Evolutionary conservation across 2,113 vertebrate species (phyloP).

Genomic region (Takifugu flavidus): DNA sequence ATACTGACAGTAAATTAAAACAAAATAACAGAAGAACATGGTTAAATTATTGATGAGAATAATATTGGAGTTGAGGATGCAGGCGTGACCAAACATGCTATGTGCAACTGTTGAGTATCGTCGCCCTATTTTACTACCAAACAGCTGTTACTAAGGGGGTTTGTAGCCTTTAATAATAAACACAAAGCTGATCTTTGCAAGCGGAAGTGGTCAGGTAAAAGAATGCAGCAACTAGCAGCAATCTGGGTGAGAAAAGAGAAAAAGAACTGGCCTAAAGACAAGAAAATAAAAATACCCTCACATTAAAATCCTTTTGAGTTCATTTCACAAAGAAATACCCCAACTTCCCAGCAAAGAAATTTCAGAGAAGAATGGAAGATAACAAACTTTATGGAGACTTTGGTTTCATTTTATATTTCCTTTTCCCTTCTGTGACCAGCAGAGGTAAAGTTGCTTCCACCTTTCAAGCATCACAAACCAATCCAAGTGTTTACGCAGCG

Average conservation of each 20-base stretch:
- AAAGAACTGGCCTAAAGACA: constrained; percentile 50
- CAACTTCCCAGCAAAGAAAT: constrained; percentile 22
- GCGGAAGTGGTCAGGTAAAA: constrained; percentile 40
- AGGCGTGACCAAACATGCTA: constrained; percentile 50
- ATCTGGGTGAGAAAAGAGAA: constrained; percentile 31
- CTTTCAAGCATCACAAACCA: constrained; percentile 26
- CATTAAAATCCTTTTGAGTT: constrained; percentile 11
- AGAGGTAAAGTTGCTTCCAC: constrained; percentile 39
- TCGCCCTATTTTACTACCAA: constrained; percentile 33
- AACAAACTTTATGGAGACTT: constrained; percentile 51
- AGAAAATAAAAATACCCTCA: constrained; percentile 11
- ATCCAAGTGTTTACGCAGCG: constrained; percentile 10
- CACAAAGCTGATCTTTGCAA: constrained; percentile 32
- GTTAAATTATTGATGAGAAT: constrained; percentile 45
- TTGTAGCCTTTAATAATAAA: constrained; percentile 21
- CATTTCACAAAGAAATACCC: constrained; percentile 15
- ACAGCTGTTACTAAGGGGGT: constrained; percentile 28
- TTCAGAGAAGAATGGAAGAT: constrained; percentile 25
- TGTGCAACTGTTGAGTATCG: constrained; percentile 50
- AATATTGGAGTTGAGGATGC: constrained; percentile 48
- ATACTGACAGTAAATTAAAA: constrained; percentile 78
- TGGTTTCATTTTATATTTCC: constrained; percentile 53
- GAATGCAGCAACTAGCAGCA: constrained; percentile 35
- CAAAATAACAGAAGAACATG: constrained; percentile 39
- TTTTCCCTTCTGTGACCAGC: constrained; percentile 60